phyloP scores from a whole-genome alignment of 2,797 vertebrate genomes.

The Leuciscus waleckii region DNA sequence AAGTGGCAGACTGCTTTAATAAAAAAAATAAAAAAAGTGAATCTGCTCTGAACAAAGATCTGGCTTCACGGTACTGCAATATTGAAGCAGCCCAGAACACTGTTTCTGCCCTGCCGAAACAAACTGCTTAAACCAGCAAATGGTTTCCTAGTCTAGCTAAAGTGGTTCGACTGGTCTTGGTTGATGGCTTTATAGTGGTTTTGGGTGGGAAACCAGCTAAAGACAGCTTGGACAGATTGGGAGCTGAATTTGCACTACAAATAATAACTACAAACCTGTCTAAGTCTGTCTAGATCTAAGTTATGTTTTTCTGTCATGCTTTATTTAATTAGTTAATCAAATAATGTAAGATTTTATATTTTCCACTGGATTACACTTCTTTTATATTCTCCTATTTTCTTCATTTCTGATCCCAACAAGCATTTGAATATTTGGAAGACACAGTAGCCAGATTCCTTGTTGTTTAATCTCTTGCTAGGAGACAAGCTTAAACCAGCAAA shows the following conservation, averaged over 20 bases:
- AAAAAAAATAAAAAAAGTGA: conserved; percentile 69
- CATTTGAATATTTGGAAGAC: not conserved
- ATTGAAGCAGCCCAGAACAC: conserved; percentile 20
- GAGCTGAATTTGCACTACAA: not conserved
- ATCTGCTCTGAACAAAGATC: conserved; percentile 64
- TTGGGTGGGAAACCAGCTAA: not conserved
- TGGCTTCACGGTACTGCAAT: not conserved
- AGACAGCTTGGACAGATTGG: not conserved
- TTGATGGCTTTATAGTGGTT: not conserved
- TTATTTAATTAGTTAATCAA: not conserved
- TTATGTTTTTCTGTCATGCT: not conserved
- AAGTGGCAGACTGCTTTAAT: conserved; percentile 73
- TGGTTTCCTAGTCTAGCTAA: not conserved
- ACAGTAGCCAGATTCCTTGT: not conserved
- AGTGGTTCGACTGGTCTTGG: not conserved
- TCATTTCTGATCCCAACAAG: not conserved
- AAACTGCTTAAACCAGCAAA: conserved; percentile 4
- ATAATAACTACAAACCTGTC: not conserved
- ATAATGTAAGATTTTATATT: not conserved
- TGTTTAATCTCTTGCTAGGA: not conserved
- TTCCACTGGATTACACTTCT: not conserved
- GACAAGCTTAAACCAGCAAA: not conserved
- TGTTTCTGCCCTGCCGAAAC: conserved; percentile 24
- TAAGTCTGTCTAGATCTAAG: not conserved
- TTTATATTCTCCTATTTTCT: not conserved